Base-by-base conservation (phyloP, 30 jellyfish, hydroid and myxozoan genomes). In the Hydra vulgaris region DNA sequence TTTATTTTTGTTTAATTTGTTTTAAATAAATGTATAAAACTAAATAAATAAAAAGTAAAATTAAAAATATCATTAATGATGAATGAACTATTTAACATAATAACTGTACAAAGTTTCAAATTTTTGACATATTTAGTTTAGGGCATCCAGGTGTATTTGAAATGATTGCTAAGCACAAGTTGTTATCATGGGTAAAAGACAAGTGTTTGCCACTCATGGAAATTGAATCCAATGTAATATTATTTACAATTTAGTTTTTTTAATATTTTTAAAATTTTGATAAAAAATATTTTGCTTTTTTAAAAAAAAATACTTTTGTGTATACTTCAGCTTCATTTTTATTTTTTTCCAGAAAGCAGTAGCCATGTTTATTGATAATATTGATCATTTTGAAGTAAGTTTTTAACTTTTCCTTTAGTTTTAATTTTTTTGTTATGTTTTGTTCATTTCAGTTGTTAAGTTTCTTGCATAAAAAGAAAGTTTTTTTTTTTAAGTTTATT, bases 81-180 rank as follows among this genome's bases (percentile, higher is more conserved):
- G n/a, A n/a, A n/a, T n/a, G n/a, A n/a, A n/a, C n/a, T n/a, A n/a
- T n/a, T n/a, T n/a, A n/a, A n/a, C n/a, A n/a, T n/a, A n/a, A n/a
- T n/a, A n/a, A n/a, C n/a, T n/a, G n/a, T n/a, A n/a, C n/a, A n/a
- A n/a, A n/a, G n/a, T n/a, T n/a, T n/a, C n/a, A n/a, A n/a, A n/a
- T n/a, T n/a, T n/a, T n/a, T n/a, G n/a, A n/a, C n/a, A n/a, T n/a
- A n/a, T 68, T 68, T 68, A 83, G 90, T 22, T 79, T 83, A 20
- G 75, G 95, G 0, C 96, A 92, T 80, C 68, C 81, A 22, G 98
- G 86, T 17, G 98, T 92, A 1, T 92, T 87, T 81, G 98, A 92
- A 7, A 84, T 92, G 95, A 87, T 92, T 20, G 66, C 81, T 54
- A 73, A 87, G 67, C 98, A 92, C 79, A 87, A 87, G 24, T 74